Evolutionary conservation across 2,113 vertebrate species (phyloP).

Genomic region (Peromyscus maniculatus): DNA sequence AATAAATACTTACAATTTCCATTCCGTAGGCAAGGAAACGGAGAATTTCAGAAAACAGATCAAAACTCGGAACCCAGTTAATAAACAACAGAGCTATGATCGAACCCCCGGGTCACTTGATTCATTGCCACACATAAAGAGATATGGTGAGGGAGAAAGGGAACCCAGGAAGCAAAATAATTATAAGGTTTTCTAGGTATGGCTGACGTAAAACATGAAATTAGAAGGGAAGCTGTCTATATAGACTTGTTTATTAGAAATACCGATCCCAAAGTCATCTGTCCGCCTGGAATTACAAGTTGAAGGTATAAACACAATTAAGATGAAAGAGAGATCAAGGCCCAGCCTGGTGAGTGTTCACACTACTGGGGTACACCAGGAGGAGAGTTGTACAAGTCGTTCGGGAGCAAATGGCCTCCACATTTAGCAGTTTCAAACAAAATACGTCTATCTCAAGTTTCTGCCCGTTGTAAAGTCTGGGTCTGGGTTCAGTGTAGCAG

Average conservation of each 20-base stretch:
- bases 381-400: background rate
- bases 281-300: background rate
- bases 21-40: background rate
- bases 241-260: background rate
- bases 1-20: background rate
- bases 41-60: background rate
- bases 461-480: background rate
- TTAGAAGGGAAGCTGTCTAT: background rate
- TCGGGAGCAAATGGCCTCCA: background rate
- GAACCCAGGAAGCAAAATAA: background rate
- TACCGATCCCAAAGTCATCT: background rate
- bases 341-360: background rate
- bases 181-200: background rate
- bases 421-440: background rate
- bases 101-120: background rate
- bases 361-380: background rate
- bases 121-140: background rate
- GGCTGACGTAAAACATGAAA: background rate
- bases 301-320: background rate
- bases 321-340: background rate
- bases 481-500: background rate
- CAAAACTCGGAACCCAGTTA: background rate
- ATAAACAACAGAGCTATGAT: background rate
- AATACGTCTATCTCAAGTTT: background rate
- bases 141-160: background rate